These are phyloP conservation scores for human (Homo sapiens) DNA, from an alignment of 2,113 vertebrate genomes.

Conservation along the genomic window GRCh38 chr9:2936501-2937000, in stretches of 20 bases:
- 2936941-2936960: not conserved
- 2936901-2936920: not conserved
- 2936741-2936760: not conserved
- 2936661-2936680: not conserved
- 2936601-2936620: not conserved
- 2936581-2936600: not conserved
- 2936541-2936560: not conserved
- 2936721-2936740: not conserved
- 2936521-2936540: not conserved
- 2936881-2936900: not conserved
- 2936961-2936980: not conserved
- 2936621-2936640: not conserved
- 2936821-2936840: not conserved
- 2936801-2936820: not conserved
- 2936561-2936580: not conserved
- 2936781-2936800: not conserved
- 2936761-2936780: not conserved
- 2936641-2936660: not conserved
- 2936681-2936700: not conserved
- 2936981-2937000: not conserved
- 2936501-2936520: not conserved
- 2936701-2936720: not conserved
- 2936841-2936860: not conserved
- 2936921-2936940: not conserved
- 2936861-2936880: not conserved